These are phyloP conservation scores for Drosophila meridiana DNA, from an alignment of 2,888 invertebrate genomes.

Conservation along the genomic window DNA sequence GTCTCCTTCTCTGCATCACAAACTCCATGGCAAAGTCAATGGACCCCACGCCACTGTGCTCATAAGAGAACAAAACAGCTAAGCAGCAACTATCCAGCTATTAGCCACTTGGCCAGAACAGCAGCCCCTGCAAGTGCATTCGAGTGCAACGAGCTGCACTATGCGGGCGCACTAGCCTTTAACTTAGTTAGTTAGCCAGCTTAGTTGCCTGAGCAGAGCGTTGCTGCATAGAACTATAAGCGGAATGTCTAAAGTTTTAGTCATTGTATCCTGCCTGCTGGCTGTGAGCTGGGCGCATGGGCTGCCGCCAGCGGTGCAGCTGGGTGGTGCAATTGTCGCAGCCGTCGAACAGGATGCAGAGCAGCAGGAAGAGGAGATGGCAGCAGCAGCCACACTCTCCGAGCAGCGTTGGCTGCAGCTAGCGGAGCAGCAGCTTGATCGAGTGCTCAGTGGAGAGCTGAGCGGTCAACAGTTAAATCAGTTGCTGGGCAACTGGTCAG, in stretches of 20 bases:
- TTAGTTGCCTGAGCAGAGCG: conserved; percentile 52
- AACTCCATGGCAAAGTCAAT: not conserved
- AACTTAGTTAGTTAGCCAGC: conserved; percentile 18
- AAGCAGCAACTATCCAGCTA: conserved; percentile 38
- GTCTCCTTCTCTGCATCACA: not conserved
- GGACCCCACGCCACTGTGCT: not conserved
- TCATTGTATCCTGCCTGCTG: conserved; percentile 43
- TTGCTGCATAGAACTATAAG: conserved; percentile 55
- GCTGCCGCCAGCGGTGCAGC: conserved; percentile 53
- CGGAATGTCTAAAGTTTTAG: conserved; percentile 31
- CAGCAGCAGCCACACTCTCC: conserved; percentile 3
- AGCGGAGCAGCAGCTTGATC: conserved; percentile 49
- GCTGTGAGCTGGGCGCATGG: conserved; percentile 24
- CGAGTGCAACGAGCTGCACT: conserved; percentile 62
- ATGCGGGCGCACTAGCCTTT: conserved; percentile 29
- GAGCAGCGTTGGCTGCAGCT: conserved; percentile 36
- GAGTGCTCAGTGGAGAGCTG: conserved; percentile 50
- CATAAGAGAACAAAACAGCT: conserved; percentile 54
- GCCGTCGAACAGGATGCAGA: conserved; percentile 65
- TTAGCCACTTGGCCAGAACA: conserved; percentile 48
- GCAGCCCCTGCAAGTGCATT: conserved; percentile 47
- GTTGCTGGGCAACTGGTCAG: conserved; percentile 49
- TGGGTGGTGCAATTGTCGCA: conserved; percentile 69
- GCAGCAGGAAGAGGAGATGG: conserved; percentile 33
- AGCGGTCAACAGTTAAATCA: conserved; percentile 30